Conservation (phyloP, 2,888 invertebrate species). For the Tachina lurida region DNA sequence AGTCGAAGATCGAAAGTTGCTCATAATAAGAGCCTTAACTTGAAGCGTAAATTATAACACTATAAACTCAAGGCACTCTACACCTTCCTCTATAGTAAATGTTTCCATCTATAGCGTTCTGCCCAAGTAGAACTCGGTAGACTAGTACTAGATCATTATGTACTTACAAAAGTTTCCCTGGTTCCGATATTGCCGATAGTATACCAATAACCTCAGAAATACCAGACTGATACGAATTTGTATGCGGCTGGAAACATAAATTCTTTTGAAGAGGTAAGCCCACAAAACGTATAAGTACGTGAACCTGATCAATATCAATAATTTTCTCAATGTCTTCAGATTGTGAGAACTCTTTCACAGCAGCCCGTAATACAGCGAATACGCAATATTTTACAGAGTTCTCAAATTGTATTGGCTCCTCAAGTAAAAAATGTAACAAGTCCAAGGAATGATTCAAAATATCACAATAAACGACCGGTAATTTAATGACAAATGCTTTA, state of each 20-base stretch:
- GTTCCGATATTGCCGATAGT: constrained; percentile 77
- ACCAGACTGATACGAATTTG: constrained; percentile 74
- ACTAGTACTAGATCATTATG: background rate
- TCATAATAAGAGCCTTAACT: too few species aligned
- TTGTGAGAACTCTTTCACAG: constrained; percentile 66
- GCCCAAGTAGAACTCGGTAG: too few species aligned
- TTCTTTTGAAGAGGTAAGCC: constrained; percentile 76
- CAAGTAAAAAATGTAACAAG: constrained; percentile 75
- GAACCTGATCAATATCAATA: constrained; percentile 78
- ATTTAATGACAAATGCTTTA: constrained; percentile 75
- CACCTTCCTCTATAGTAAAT: too few species aligned
- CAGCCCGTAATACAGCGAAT: constrained; percentile 75
- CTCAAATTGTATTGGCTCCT: constrained; percentile 78
- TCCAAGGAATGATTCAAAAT: constrained; percentile 73
- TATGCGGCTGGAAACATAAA: constrained; percentile 75
- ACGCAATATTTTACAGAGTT: constrained; percentile 78
- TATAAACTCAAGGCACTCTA: too few species aligned
- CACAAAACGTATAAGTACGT: constrained; percentile 77
- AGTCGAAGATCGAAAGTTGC: too few species aligned
- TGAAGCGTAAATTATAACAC: too few species aligned
- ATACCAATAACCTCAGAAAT: constrained; percentile 77
- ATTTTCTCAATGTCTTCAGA: background rate
- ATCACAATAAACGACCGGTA: constrained; percentile 76
- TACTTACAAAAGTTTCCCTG: constrained; percentile 77
- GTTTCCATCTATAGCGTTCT: too few species aligned